Percentiles rank a stretch among this genome's conserved stretches.
phyloP scores from a whole-genome alignment of 2,797 vertebrate species.

The Naso thynnoides region DNA sequence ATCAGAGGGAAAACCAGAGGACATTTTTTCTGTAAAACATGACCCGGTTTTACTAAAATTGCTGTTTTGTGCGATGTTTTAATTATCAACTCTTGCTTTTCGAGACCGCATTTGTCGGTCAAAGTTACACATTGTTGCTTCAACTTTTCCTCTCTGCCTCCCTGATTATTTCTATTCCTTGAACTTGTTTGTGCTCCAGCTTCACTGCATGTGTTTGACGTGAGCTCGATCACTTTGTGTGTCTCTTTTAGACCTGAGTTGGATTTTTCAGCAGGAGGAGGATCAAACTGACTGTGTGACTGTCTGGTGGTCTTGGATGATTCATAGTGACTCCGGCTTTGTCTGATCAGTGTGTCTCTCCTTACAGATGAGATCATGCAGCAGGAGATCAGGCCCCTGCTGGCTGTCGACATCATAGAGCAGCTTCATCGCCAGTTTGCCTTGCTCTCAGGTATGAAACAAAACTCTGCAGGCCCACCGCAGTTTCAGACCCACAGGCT shows the following conservation, averaged over 20 bases:
- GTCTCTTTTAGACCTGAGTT: background rate
- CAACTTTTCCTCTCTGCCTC: background rate
- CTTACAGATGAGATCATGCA: conserved; percentile 97
- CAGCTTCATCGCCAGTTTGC: conserved; percentile 96
- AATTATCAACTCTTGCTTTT: too few species aligned
- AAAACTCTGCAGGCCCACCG: background rate
- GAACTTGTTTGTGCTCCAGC: background rate
- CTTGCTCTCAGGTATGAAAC: conserved; percentile 91
- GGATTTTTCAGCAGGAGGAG: background rate
- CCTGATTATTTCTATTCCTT: background rate
- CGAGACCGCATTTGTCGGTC: too few species aligned
- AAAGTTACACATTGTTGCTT: background rate
- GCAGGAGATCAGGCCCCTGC: conserved; percentile 94
- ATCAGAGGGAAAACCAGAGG: too few species aligned
- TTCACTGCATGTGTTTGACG: too few species aligned
- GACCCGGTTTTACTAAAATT: too few species aligned
- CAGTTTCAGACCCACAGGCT: background rate
- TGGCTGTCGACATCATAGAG: conserved; percentile 95
- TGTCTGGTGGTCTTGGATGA: background rate
- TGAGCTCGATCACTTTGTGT: too few species aligned
- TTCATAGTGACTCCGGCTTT: background rate
- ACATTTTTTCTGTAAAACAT: too few species aligned
- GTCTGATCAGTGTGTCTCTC: conserved; percentile 37
- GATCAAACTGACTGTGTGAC: background rate
- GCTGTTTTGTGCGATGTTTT: too few species aligned